phyloP scores from a whole-genome alignment of 2,113 vertebrate species.

The Terrapene triunguis region DNA sequence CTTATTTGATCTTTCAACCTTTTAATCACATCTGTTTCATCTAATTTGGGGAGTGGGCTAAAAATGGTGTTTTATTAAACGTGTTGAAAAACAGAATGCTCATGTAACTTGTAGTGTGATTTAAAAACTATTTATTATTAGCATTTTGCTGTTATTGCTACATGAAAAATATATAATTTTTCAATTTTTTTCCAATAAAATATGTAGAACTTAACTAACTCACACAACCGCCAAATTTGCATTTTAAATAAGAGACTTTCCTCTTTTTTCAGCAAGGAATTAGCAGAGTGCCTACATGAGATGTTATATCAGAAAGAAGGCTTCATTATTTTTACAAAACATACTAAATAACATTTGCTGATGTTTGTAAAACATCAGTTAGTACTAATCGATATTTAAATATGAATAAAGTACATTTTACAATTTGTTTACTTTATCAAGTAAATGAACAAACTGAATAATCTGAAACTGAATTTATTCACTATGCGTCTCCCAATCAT shows the following conservation, averaged over 20 bases:
- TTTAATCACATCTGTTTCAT: background rate
- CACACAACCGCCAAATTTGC: background rate
- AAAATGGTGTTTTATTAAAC: background rate
- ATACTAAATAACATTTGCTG: background rate
- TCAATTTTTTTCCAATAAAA: background rate
- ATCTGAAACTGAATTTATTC: background rate
- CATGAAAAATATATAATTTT: background rate
- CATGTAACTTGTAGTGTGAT: background rate
- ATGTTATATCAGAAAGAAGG: background rate
- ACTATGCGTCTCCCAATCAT: background rate
- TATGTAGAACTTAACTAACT: background rate
- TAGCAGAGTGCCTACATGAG: background rate
- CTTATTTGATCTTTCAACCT: background rate
- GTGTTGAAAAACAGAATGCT: accelerated
- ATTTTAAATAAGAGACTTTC: background rate
- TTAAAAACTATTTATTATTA: background rate
- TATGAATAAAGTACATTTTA: background rate
- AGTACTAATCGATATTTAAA: background rate
- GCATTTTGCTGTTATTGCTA: background rate
- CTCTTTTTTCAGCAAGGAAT: background rate
- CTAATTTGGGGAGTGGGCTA: background rate
- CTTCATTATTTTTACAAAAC: background rate
- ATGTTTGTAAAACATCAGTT: background rate
- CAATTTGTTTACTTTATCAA: background rate
- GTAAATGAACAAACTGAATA: too few relatives aligned